Percentiles rank a stretch among this genome's conserved stretches.
Conservation (phyloP, 2,888 invertebrate genomes). For the Agriotes lineatus region DNA sequence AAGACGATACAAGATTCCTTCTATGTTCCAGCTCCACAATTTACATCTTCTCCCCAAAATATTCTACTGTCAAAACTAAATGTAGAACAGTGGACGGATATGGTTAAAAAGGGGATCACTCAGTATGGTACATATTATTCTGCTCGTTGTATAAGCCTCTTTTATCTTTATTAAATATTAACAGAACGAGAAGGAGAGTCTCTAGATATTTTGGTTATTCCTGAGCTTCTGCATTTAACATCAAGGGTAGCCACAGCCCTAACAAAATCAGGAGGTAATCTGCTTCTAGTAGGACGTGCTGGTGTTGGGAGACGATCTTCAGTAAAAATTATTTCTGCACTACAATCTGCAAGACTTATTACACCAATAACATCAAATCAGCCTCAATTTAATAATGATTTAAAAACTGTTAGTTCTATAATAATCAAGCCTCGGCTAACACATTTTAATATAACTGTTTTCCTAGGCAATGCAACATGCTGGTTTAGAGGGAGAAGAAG, state of each 20-base stretch:
- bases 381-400: conserved; percentile 78
- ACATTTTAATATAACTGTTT: too few species aligned
- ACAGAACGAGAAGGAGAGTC: conserved; percentile 75
- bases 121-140: conserved; percentile 72
- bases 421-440: too few species aligned
- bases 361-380: conserved; percentile 59
- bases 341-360: conserved; percentile 75
- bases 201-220: conserved; percentile 74
- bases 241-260: conserved; percentile 75
- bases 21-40: conserved; percentile 56
- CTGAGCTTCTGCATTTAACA: conserved; percentile 76
- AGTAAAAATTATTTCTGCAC: conserved; percentile 78
- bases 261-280: conserved; percentile 72
- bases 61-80: conserved; percentile 56
- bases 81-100: conserved; percentile 73
- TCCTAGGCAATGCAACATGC: conserved; percentile 78
- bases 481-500: conserved; percentile 84
- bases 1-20: conserved; percentile 51
- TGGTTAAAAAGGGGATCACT: conserved; percentile 73
- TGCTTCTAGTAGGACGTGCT: conserved; percentile 81
- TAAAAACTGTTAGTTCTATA: conserved; percentile 76
- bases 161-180: neutral
- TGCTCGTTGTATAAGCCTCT: too few species aligned
- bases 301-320: conserved; percentile 88
- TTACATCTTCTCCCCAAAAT: conserved; percentile 38